Base-by-base conservation (phyloP, 2,797 vertebrate genomes). In the Etheostoma perlongum region DNA sequence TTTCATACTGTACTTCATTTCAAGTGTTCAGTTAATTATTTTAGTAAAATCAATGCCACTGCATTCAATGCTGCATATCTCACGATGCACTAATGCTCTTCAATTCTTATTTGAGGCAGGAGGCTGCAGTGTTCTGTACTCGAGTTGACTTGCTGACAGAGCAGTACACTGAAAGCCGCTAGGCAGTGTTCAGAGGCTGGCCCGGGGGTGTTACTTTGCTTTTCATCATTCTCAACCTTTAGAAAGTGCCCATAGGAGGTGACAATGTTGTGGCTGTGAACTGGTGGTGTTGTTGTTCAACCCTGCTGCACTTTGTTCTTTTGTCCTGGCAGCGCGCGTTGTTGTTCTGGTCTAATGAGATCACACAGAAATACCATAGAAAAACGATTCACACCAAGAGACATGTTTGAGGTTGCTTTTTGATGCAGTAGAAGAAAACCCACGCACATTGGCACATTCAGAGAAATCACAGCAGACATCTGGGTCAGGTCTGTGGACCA, bases 141-240 rank as follows among this genome's bases (percentile, higher is more conserved):
- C 73, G 12, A 16, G 74, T 74, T 85, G 85, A 92, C 83, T 90
- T 91, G 90, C 92, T 92, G 91, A 92, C 83, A 81, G 66, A 69
- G 89, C 90, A 91, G 79, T 84, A 66, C 82, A 87, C 19, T 67
- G 66, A 30, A 63, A 73, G 86, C 91, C 93, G 88, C 69, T 53
- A 86, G 91, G 92, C 91, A 63, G 75, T 61, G 79, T 92, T 90
- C 81, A 81, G 76, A 91, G 90, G 87, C 81, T 78, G 84, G 89
- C 92, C 90, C 51, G 53, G 23, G 91, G 92, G 70, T 85, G 76
- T 89, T 91, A 68, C 93, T 91, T 87, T 82, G 82, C 87, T 90
- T 93, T 93, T 93, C 93, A 92, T 94, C 93, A 92, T 89, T 78
- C 78, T 81, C 83, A 82, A 83, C 86, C 87, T 90, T 92, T 84